Percentiles rank a stretch among this genome's conserved stretches.
These are phyloP conservation scores for Drosophila pseudotakahashii DNA, from an alignment of 2,888 invertebrate species.

Conservation along the genomic window DNA sequence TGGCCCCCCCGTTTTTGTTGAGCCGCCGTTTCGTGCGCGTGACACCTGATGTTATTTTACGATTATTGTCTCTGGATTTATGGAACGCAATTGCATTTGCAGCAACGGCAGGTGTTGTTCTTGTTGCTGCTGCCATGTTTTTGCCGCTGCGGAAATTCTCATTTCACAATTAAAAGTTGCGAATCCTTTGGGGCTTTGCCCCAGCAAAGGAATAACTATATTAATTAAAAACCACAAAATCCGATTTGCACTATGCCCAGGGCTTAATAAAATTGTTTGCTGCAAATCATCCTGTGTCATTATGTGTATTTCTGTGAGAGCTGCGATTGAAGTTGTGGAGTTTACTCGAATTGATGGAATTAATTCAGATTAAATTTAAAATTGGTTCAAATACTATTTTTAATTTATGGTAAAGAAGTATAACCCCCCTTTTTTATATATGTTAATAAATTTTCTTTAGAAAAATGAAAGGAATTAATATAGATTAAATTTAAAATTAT, in stretches of 20 bases:
- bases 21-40: slow-evolving; percentile 63
- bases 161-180: slow-evolving; percentile 55
- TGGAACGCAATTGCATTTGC: slow-evolving; percentile 74
- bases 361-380: too few species aligned
- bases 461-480: too few species aligned
- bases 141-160: slow-evolving; percentile 9
- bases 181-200: slow-evolving; percentile 19
- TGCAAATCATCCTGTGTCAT: slow-evolving; percentile 10
- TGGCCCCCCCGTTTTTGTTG: slow-evolving; percentile 22
- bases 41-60: slow-evolving; percentile 79
- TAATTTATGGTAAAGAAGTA: too few species aligned
- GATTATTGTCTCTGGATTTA: slow-evolving; percentile 80
- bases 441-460: too few species aligned
- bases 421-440: too few species aligned
- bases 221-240: slow-evolving; percentile 60
- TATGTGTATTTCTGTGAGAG: slow-evolving; percentile 1
- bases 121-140: slow-evolving; percentile 16
- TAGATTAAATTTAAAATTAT: too few species aligned
- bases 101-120: slow-evolving; percentile 52
- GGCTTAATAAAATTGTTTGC: slow-evolving; percentile 27
- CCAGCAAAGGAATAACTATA: slow-evolving; percentile 35
- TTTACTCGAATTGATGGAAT: not conserved
- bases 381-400: too few species aligned
- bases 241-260: slow-evolving; percentile 21
- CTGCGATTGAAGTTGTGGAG: too few species aligned